Evolutionary conservation across 2,113 vertebrate species (phyloP).

Genomic region (Uria aalge): DNA sequence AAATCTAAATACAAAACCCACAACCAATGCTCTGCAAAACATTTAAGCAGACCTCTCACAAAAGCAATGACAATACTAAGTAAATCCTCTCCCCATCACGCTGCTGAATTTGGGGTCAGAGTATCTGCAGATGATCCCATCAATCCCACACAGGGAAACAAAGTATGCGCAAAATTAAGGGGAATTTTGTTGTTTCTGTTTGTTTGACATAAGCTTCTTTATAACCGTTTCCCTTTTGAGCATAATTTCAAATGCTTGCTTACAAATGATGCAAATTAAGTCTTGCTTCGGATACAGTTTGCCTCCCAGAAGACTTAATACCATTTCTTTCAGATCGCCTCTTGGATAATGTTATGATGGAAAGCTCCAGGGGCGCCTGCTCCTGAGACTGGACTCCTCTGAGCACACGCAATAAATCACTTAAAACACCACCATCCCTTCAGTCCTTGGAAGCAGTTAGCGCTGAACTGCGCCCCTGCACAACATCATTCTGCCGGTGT

Average conservation of each 20-base stretch:
- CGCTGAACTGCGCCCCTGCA: slow-evolving; percentile 36
- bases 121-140: neutral
- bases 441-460: slow-evolving; percentile 29
- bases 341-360: slow-evolving; percentile 32
- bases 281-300: slow-evolving; percentile 16
- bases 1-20: neutral
- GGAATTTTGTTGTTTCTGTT: neutral
- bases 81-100: neutral
- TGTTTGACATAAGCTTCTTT: neutral
- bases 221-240: neutral
- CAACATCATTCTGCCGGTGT: neutral
- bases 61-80: neutral
- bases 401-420: slow-evolving; percentile 49
- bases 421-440: slow-evolving; percentile 11
- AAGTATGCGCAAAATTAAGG: neutral
- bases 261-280: slow-evolving; percentile 50
- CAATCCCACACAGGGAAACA: neutral
- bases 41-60: neutral
- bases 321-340: slow-evolving; percentile 24
- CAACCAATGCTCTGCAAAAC: neutral
- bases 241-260: neutral
- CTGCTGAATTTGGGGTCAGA: neutral
- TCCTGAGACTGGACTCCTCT: neutral
- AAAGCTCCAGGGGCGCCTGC: slow-evolving; percentile 20
- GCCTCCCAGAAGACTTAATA: slow-evolving; percentile 23